These are phyloP conservation scores for Drosophila equinoxialis DNA, from an alignment of 1,140 invertebrate species.

Conservation along the genomic window DNA sequence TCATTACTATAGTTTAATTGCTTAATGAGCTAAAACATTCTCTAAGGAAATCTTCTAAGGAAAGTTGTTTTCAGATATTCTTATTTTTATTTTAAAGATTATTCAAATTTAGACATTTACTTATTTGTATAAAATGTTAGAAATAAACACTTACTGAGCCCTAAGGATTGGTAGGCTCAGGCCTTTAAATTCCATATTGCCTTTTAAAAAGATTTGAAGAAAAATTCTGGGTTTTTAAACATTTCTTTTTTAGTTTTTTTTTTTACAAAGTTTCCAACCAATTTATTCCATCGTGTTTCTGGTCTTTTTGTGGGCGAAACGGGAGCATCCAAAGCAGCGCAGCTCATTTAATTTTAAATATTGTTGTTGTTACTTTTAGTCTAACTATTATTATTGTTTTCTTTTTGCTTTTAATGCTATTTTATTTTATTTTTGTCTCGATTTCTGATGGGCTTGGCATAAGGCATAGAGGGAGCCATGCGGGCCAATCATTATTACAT, in stretches of 20 bases:
- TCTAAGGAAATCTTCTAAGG: too few species aligned
- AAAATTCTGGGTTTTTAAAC: too few species aligned
- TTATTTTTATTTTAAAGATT: too few species aligned
- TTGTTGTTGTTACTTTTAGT: conserved; percentile 26
- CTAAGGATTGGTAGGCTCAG: too few species aligned
- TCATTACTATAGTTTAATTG: background rate
- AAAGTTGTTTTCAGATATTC: too few species aligned
- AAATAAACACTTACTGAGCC: too few species aligned
- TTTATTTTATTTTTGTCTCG: conserved; percentile 24
- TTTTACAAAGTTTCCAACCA: background rate
- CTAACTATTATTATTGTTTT: conserved; percentile 16
- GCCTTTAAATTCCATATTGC: too few species aligned
- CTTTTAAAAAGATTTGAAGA: too few species aligned
- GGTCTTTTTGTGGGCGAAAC: conserved; percentile 19
- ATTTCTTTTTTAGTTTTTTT: too few species aligned
- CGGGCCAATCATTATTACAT: conserved; percentile 35
- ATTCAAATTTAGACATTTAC: too few species aligned
- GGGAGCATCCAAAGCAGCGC: conserved; percentile 27
- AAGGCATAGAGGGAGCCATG: conserved; percentile 20
- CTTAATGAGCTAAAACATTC: background rate
- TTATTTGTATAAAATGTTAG: too few species aligned
- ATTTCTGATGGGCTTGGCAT: conserved; percentile 9
- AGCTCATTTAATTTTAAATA: conserved; percentile 42
- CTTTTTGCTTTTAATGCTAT: background rate
- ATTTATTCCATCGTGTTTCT: conserved; percentile 20